A percentile compares a stretch with the other conserved stretches of the same genome.
Conservation (phyloP, 1,140 invertebrate genomes). For the Helicorthomorpha holstii region DNA sequence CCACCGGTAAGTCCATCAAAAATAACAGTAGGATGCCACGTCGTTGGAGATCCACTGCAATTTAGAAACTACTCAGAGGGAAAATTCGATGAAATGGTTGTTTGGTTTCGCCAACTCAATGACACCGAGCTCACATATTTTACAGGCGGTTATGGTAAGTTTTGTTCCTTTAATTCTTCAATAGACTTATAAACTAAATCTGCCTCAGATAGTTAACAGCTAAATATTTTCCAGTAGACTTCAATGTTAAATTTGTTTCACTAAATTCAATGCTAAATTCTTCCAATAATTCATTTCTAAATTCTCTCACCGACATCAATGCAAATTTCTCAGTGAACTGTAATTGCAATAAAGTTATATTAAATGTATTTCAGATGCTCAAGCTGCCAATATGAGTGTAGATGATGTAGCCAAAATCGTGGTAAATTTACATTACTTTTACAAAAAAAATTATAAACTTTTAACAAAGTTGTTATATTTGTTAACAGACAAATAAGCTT, state of each 20-base stretch:
- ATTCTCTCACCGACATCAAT: too few relatives aligned
- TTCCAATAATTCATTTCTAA: too few relatives aligned
- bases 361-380: neutral
- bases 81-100: constrained; percentile 17
- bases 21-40: constrained; percentile 16
- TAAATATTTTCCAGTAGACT: too few relatives aligned
- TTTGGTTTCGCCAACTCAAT: constrained; percentile 13
- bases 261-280: too few relatives aligned
- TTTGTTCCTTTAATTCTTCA: neutral
- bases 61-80: constrained; percentile 12
- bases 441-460: neutral
- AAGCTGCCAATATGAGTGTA: neutral
- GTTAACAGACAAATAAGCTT: neutral
- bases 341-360: neutral
- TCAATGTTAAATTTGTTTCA: too few relatives aligned
- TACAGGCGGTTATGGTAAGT: constrained; percentile 17
- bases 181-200: too few relatives aligned
- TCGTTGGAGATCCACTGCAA: neutral
- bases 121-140: constrained; percentile 13
- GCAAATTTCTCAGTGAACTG: neutral
- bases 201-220: too few relatives aligned
- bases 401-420: neutral
- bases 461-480: neutral
- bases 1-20: constrained; percentile 10
- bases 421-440: neutral